Conservation (phyloP, 2,888 invertebrate genomes). For the Caenorhabditis doughertyi region DNA sequence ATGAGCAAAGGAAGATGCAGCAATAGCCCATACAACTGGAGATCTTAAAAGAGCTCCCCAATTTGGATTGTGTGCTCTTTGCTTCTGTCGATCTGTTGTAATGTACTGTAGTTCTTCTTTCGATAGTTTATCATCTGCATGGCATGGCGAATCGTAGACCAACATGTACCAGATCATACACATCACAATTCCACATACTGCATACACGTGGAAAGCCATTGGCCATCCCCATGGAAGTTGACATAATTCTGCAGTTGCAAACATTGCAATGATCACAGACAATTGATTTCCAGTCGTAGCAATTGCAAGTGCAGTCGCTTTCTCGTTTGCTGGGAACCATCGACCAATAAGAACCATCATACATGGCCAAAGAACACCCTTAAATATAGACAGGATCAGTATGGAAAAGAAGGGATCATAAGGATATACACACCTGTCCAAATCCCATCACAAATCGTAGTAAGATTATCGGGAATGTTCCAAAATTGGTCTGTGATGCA, state of each 20-base stretch:
- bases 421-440: constrained; percentile 74
- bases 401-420: background rate
- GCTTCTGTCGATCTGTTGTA: constrained; percentile 40
- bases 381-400: constrained; percentile 9
- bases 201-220: constrained; percentile 81
- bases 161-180: constrained; percentile 76
- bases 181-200: constrained; percentile 75
- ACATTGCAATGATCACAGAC: constrained; percentile 81
- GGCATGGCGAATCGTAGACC: constrained; percentile 76
- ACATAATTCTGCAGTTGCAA: constrained; percentile 81
- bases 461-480: constrained; percentile 72
- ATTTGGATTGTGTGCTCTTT: constrained; percentile 52
- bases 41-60: constrained; percentile 77
- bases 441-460: constrained; percentile 81
- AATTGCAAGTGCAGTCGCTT: constrained; percentile 80
- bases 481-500: constrained; percentile 73
- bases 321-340: constrained; percentile 81
- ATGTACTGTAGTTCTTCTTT: constrained; percentile 72
- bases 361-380: constrained; percentile 82
- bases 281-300: constrained; percentile 82
- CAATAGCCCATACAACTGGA: constrained; percentile 80
- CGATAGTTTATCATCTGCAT: constrained; percentile 67
- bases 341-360: constrained; percentile 81
- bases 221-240: constrained; percentile 81
- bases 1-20: constrained; percentile 80